phyloP scores from a whole-genome alignment of 2,888 invertebrate genomes.

The Lasioglossum vierecki region DNA sequence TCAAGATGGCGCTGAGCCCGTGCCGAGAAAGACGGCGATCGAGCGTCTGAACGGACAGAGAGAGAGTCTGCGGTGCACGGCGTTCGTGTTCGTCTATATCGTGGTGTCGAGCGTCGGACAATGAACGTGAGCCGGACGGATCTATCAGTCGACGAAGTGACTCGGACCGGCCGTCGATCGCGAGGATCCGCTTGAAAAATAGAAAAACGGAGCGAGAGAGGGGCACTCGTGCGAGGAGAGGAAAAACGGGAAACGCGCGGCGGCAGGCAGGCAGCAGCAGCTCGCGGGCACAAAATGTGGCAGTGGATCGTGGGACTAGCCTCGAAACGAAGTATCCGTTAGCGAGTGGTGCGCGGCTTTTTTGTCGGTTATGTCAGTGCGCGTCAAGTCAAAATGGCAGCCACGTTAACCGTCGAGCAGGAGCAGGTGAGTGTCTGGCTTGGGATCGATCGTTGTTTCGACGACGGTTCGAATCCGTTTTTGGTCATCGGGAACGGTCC shows the following conservation, averaged over 20 bases:
- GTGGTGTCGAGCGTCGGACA: conserved; percentile 44
- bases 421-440: conserved; percentile 87
- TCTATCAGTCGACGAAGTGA: conserved; percentile 33
- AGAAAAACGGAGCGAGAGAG: not conserved
- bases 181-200: conserved; percentile 13
- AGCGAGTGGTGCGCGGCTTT: conserved; percentile 34
- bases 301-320: conserved; percentile 39
- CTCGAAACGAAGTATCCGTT: conserved; percentile 48
- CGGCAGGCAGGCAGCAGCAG: not conserved
- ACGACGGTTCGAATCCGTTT: not conserved
- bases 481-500: not conserved
- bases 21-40: conserved; percentile 60
- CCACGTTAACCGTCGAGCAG: conserved; percentile 91
- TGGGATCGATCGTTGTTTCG: conserved; percentile 6
- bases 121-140: conserved; percentile 54
- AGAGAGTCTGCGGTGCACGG: not conserved
- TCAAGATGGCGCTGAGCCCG: conserved; percentile 67
- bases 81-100: conserved; percentile 30
- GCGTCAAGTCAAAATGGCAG: conserved; percentile 86
- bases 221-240: not conserved
- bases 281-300: conserved; percentile 46
- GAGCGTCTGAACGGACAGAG: conserved; percentile 51
- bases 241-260: not conserved
- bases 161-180: conserved; percentile 8
- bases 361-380: conserved; percentile 62